A percentile compares a stretch with the other conserved stretches of the same genome.
phyloP scores from a whole-genome alignment of 2,888 invertebrate species.

The Sinodicranocentrus sp. region DNA sequence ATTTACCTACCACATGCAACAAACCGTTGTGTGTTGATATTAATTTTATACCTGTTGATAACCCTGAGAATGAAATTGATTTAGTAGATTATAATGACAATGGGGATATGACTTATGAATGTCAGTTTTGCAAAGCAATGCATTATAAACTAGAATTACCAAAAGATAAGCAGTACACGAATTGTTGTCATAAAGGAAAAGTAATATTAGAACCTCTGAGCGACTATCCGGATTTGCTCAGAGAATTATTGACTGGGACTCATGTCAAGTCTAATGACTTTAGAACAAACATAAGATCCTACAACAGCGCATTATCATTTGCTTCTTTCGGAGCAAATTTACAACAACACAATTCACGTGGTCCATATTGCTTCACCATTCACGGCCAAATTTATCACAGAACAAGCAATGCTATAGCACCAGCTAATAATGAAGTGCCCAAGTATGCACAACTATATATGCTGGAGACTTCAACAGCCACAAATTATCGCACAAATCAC shows the following conservation, averaged over 20 bases:
- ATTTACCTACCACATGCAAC: no score
- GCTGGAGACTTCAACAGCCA: constrained; percentile 56
- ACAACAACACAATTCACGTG: not conserved
- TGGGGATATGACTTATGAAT: not conserved
- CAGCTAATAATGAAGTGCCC: not conserved
- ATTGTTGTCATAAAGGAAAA: constrained; percentile 56
- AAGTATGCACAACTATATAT: constrained; percentile 60
- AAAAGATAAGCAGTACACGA: not conserved
- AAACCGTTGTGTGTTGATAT: no score
- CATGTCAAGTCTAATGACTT: constrained; percentile 18
- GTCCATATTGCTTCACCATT: constrained; percentile 66
- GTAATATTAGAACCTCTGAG: constrained; percentile 2
- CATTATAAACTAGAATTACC: not conserved
- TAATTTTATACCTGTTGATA: no score
- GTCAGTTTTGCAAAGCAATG: not conserved
- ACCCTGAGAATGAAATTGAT: no score
- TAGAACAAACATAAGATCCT: constrained; percentile 37
- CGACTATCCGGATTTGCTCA: not conserved
- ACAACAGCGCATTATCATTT: constrained; percentile 66
- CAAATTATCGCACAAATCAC: constrained; percentile 3
- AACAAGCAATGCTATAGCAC: constrained; percentile 1
- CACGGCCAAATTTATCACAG: constrained; percentile 75
- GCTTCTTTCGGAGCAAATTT: constrained; percentile 63
- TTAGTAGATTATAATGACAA: no score
- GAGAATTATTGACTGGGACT: constrained; percentile 17